phyloP scores from a whole-genome alignment of 1,140 invertebrate genomes.

The Rhizoglyphus robini region DNA sequence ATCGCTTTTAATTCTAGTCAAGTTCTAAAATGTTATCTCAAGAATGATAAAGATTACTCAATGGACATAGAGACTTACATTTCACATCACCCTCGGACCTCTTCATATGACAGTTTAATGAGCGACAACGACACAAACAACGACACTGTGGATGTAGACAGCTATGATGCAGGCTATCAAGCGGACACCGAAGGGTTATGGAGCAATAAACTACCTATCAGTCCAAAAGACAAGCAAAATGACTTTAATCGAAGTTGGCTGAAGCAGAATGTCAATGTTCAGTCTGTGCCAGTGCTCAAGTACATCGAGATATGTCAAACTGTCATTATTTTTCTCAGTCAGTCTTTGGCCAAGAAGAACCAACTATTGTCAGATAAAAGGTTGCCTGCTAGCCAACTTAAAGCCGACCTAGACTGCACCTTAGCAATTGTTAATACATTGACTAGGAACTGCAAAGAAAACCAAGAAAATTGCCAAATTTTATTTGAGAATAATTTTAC shows the following conservation, averaged over 20 bases:
- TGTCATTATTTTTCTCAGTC: background rate
- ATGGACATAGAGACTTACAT: background rate
- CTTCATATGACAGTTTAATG: background rate
- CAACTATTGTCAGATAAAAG: background rate
- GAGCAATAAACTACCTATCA: background rate
- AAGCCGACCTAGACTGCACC: background rate
- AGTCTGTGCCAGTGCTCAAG: background rate
- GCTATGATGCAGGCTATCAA: background rate
- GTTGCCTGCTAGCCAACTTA: no score
- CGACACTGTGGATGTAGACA: background rate
- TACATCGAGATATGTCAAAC: background rate
- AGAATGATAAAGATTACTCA: background rate
- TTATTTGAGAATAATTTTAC: conserved; percentile 4
- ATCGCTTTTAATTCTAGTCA: background rate
- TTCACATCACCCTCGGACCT: background rate
- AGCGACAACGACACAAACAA: background rate
- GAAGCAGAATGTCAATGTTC: no score
- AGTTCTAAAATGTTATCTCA: no score
- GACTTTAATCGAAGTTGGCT: background rate
- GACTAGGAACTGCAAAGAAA: background rate
- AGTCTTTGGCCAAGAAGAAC: background rate
- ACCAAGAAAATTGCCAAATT: background rate
- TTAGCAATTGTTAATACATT: background rate
- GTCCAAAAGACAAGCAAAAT: background rate
- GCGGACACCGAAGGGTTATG: background rate